Evolutionary conservation across 2,113 vertebrate species (phyloP).

Genomic region (Engystomops pustulosus): DNA sequence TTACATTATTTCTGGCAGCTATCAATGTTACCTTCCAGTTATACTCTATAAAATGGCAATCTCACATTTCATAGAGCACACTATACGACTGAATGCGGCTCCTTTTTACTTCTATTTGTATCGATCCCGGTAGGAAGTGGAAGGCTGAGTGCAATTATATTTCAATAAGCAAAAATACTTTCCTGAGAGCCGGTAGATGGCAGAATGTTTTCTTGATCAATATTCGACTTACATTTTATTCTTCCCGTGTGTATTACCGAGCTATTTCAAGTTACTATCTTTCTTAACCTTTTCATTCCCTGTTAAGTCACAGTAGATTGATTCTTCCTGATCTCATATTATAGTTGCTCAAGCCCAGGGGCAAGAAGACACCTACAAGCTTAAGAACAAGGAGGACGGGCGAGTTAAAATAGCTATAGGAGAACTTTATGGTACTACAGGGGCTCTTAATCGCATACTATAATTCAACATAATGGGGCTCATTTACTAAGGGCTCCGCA

Average conservation of each 20-base stretch:
- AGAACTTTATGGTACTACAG: no score
- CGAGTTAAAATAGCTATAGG: no score
- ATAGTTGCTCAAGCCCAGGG: background rate
- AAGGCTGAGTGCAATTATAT: slow-evolving; percentile 49
- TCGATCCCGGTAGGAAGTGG: slow-evolving; percentile 45
- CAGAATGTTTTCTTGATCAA: slow-evolving; percentile 34
- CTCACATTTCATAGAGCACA: background rate
- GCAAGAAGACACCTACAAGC: no score
- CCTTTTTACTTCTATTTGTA: slow-evolving; percentile 42
- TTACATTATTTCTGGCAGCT: background rate
- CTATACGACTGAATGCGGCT: background rate
- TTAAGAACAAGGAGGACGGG: no score
- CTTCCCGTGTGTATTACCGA: background rate
- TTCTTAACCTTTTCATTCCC: slow-evolving; percentile 16
- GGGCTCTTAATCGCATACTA: no score
- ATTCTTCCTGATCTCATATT: background rate
- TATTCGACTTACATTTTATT: slow-evolving; percentile 18
- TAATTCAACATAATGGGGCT: no score
- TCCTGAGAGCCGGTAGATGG: slow-evolving; percentile 14
- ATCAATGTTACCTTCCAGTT: background rate
- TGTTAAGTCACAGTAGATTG: background rate
- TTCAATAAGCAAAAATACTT: slow-evolving; percentile 33
- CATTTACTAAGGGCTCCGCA: no score
- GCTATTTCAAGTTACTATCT: slow-evolving; percentile 15
- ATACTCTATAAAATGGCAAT: background rate